Evolutionary conservation across 2,797 vertebrate species (phyloP).

Genomic region (Mormyrops attenuatus): DNA sequence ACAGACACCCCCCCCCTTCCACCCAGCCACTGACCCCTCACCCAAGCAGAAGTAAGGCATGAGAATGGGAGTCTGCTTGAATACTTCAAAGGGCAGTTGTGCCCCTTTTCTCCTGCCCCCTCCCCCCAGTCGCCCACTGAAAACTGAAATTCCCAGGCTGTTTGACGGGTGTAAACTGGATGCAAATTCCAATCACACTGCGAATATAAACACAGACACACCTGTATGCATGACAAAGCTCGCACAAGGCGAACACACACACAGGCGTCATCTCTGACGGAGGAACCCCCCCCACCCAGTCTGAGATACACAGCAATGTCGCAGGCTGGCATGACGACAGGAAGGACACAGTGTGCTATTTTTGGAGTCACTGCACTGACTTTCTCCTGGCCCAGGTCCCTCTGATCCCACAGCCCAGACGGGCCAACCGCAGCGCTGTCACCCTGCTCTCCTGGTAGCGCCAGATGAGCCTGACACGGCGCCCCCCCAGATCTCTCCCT

Average conservation of each 20-base stretch:
- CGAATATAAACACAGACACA: background rate
- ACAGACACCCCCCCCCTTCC: background rate
- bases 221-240: background rate
- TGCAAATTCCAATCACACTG: background rate
- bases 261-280: background rate
- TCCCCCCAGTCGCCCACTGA: background rate
- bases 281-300: background rate
- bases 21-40: background rate
- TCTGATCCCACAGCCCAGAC: background rate
- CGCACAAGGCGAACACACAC: background rate
- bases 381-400: background rate
- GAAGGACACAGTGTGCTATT: background rate
- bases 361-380: background rate
- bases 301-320: background rate
- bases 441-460: background rate
- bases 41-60: background rate
- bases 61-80: background rate
- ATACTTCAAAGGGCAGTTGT: background rate
- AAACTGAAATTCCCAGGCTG: background rate
- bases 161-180: background rate
- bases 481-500: background rate
- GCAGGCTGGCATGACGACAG: background rate
- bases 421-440: background rate
- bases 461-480: background rate
- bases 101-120: background rate